A percentile compares a stretch with the other conserved stretches of the same genome.
phyloP scores from a whole-genome alignment of 2,113 vertebrate genomes.

The Ariopsis seemanni region DNA sequence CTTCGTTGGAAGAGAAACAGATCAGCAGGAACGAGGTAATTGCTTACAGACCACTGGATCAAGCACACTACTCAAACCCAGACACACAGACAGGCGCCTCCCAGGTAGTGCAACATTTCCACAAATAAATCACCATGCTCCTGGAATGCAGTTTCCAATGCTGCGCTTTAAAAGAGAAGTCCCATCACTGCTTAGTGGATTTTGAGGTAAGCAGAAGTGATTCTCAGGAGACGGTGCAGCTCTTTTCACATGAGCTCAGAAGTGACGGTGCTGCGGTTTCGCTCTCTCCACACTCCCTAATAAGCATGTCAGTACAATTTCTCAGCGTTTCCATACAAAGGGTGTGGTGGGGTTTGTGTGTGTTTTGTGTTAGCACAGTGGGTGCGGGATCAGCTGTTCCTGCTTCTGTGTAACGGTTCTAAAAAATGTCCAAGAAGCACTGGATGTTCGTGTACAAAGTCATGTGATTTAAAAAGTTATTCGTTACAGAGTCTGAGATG shows the following conservation, averaged over 20 bases:
- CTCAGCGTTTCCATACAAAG: slow-evolving; percentile 23
- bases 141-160: neutral
- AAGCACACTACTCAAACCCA: slow-evolving; percentile 15
- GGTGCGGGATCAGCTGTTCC: slow-evolving; percentile 22
- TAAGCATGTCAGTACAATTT: neutral
- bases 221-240: neutral
- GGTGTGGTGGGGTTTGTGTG: neutral
- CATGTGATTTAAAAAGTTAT: neutral
- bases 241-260: neutral
- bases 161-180: neutral
- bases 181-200: neutral
- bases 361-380: neutral
- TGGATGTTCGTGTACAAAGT: no score
- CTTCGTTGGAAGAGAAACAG: neutral
- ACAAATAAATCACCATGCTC: neutral
- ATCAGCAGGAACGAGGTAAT: slow-evolving; percentile 1
- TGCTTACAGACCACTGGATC: neutral
- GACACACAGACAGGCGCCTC: neutral
- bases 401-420: neutral
- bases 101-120: neutral
- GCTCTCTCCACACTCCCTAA: slow-evolving; percentile 9
- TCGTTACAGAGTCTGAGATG: neutral
- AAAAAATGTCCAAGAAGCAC: neutral
- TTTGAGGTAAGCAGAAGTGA: neutral
- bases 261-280: neutral